phyloP scores from a whole-genome alignment of 2,888 invertebrate species.

The Thecocarcelia acutangulata region DNA sequence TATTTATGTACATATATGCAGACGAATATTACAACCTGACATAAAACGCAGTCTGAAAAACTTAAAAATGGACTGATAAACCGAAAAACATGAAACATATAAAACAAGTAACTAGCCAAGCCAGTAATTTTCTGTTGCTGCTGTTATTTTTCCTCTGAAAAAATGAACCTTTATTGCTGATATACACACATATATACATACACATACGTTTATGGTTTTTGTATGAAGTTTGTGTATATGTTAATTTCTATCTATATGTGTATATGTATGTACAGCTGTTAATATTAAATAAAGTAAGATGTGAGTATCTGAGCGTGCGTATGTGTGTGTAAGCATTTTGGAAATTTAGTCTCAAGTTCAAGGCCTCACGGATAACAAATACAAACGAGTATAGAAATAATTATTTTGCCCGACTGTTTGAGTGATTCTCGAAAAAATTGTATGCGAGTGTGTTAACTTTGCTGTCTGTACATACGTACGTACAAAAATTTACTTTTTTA shows the following conservation, averaged over 20 bases:
- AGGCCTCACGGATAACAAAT: constrained; percentile 80
- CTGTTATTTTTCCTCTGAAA: constrained; percentile 30
- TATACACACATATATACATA: neutral
- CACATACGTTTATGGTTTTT: neutral
- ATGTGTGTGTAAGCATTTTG: constrained; percentile 75
- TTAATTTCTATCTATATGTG: too few relatives aligned
- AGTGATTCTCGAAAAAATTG: neutral
- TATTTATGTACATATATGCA: neutral
- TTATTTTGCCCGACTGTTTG: constrained; percentile 18
- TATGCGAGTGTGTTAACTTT: neutral
- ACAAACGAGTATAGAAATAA: constrained; percentile 44
- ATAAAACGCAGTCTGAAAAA: neutral
- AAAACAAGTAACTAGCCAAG: constrained; percentile 23
- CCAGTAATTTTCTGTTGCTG: constrained; percentile 34
- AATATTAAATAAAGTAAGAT: constrained; percentile 45
- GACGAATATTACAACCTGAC: constrained; percentile 2
- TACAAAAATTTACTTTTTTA: constrained; percentile 1
- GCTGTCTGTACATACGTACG: neutral
- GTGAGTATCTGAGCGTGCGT: constrained; percentile 57
- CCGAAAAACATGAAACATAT: constrained; percentile 31
- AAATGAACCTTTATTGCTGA: too few relatives aligned
- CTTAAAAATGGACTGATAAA: constrained; percentile 14
- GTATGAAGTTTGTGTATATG: constrained; percentile 40
- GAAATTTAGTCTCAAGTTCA: constrained; percentile 82
- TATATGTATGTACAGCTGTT: too few relatives aligned